These are phyloP conservation scores for Morone saxatilis DNA, from an alignment of 2,113 vertebrate genomes.

Conservation along the genomic window DNA sequence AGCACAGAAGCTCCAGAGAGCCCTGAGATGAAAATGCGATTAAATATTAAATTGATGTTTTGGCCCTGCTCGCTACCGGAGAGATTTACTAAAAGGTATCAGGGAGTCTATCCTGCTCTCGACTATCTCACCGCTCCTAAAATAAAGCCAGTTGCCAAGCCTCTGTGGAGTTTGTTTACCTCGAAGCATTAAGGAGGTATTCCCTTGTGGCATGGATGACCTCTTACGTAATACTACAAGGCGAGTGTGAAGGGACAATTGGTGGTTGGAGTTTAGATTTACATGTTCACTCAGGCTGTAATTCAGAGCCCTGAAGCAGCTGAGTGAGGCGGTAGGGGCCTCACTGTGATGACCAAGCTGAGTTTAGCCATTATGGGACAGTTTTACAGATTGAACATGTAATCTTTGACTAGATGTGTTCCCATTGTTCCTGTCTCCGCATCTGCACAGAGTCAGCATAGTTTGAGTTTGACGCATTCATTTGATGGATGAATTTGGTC, in stretches of 20 bases:
- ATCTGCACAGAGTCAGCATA: background rate
- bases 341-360: background rate
- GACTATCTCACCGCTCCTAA: slow-evolving; percentile 28
- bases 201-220: background rate
- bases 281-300: background rate
- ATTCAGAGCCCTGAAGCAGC: slow-evolving; percentile 1
- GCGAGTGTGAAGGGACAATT: background rate
- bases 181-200: slow-evolving; percentile 19
- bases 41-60: slow-evolving; percentile 61
- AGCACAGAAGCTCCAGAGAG: slow-evolving; percentile 37
- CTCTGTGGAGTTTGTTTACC: slow-evolving; percentile 36
- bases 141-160: slow-evolving; percentile 45
- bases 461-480: background rate
- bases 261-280: background rate
- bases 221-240: slow-evolving; percentile 7
- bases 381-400: background rate
- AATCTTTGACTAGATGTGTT: background rate
- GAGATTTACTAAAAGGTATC: slow-evolving; percentile 57
- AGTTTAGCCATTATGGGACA: background rate
- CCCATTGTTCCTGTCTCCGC: background rate
- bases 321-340: background rate
- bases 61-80: slow-evolving; percentile 23
- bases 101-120: slow-evolving; percentile 24
- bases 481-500: background rate
- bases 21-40: slow-evolving; percentile 51